phyloP scores from a whole-genome alignment of 2,888 invertebrate species.

The Pandemis corylana region DNA sequence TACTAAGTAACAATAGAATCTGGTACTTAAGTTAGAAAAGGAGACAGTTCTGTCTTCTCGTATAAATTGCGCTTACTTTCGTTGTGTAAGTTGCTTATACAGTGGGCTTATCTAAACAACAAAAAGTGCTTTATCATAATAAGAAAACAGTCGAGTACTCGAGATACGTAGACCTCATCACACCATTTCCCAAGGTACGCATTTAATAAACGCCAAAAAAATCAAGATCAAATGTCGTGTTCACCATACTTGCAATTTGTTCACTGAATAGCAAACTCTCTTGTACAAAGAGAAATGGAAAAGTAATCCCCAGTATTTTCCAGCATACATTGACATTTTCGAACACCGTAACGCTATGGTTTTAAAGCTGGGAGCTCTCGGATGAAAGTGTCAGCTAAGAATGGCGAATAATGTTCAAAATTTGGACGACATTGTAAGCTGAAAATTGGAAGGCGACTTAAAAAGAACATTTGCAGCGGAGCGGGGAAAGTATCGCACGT shows the following conservation, averaged over 20 bases:
- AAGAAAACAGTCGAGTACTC: background rate
- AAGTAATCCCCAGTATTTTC: slow-evolving; percentile 13
- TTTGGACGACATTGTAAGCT: slow-evolving; percentile 16
- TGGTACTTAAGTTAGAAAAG: too few species aligned
- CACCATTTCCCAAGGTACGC: background rate
- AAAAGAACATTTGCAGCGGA: slow-evolving; percentile 14
- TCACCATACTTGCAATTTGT: slow-evolving; percentile 22
- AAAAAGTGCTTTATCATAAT: background rate
- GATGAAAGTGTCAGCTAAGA: background rate
- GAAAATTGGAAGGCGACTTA: slow-evolving; percentile 13
- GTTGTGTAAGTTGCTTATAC: too few species aligned
- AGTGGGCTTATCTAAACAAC: too few species aligned
- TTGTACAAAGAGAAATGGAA: slow-evolving; percentile 28
- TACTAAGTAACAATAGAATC: too few species aligned
- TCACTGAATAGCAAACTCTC: slow-evolving; percentile 22
- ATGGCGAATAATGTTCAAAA: slow-evolving; percentile 21
- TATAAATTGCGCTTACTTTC: too few species aligned
- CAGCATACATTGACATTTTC: background rate
- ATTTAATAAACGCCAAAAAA: slow-evolving; percentile 5
- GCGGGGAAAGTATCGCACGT: background rate
- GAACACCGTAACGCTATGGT: background rate
- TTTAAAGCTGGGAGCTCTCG: background rate
- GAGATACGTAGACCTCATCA: background rate
- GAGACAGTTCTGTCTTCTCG: too few species aligned
- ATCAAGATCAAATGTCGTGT: slow-evolving; percentile 12